Evolutionary conservation across 2,888 invertebrate genomes (phyloP).

Genomic region (Hydraecia micacea): DNA sequence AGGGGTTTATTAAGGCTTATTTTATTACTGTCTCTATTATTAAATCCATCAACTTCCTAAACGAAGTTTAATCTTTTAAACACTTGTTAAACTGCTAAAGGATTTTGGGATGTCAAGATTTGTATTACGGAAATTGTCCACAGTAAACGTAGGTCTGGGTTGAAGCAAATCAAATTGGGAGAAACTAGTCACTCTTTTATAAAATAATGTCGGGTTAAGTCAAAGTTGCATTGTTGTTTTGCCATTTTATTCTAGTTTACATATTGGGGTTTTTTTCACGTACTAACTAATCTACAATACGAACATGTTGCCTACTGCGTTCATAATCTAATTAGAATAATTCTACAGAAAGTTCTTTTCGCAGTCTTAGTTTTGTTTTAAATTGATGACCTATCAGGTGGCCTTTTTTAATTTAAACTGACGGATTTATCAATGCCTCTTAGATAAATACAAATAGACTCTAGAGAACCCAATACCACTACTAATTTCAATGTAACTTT

Average conservation of each 20-base stretch:
- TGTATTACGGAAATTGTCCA: constrained; percentile 15
- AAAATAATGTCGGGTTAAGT: background rate
- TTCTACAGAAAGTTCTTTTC: background rate
- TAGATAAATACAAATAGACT: background rate
- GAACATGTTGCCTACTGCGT: background rate
- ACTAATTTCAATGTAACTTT: background rate
- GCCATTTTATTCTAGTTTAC: background rate
- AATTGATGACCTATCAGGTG: background rate
- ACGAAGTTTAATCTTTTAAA: constrained; percentile 35
- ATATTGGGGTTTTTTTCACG: background rate
- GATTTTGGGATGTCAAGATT: constrained; percentile 23
- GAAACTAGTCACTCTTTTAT: constrained; percentile 19
- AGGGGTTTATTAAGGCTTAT: background rate
- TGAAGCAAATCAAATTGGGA: constrained; percentile 1
- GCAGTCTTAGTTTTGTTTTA: background rate
- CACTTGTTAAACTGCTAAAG: constrained; percentile 33
- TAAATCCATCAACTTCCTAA: constrained; percentile 32
- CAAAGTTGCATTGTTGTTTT: background rate
- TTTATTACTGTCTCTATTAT: background rate
- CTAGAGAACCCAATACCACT: background rate
- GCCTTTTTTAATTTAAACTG: background rate
- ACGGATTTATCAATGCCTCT: background rate
- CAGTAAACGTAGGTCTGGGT: background rate
- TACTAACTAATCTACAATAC: background rate
- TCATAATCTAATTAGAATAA: background rate